phyloP scores from a whole-genome alignment of 1,140 invertebrate genomes.

The Paramacrobiotus metropolitanus region DNA sequence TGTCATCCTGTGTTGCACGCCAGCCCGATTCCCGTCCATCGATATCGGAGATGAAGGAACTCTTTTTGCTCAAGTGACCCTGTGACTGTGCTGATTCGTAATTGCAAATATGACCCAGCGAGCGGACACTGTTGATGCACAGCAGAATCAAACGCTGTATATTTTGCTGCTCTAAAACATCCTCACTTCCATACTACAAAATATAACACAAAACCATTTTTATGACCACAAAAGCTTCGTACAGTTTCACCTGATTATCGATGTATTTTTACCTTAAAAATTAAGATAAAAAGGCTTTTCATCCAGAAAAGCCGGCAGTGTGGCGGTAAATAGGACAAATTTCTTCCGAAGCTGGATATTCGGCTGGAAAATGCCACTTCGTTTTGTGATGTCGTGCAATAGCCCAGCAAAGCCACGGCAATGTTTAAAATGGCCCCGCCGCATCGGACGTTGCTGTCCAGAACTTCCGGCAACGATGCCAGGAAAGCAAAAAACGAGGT shows the following conservation, averaged over 20 bases:
- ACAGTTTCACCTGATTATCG: no score
- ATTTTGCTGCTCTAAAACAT: slow-evolving; percentile 47
- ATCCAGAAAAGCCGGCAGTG: slow-evolving; percentile 71
- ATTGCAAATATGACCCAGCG: slow-evolving; percentile 44
- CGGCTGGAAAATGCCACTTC: slow-evolving; percentile 27
- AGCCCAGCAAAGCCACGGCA: slow-evolving; percentile 59
- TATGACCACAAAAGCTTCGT: no score
- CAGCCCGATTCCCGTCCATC: neutral
- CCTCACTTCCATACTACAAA: slow-evolving; percentile 65
- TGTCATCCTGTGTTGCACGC: neutral
- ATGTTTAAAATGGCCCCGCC: slow-evolving; percentile 84
- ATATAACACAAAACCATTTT: slow-evolving; percentile 9
- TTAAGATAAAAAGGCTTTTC: slow-evolving; percentile 65
- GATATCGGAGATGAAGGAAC: neutral
- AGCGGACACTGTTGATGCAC: slow-evolving; percentile 74
- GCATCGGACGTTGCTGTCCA: slow-evolving; percentile 25
- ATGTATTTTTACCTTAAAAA: slow-evolving; percentile 83
- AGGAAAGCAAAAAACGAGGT: slow-evolving; percentile 88
- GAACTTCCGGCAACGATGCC: slow-evolving; percentile 47
- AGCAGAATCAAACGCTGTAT: slow-evolving; percentile 60
- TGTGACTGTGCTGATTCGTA: slow-evolving; percentile 29
- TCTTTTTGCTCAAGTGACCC: slow-evolving; percentile 1
- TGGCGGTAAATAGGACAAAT: slow-evolving; percentile 34
- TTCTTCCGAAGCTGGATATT: slow-evolving; percentile 62
- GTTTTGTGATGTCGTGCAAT: slow-evolving; percentile 47